Evolutionary conservation across 1,140 invertebrate species (phyloP), one percentile per base, ranked within the genome.

Genomic region (Aphelenchoides fujianensis): DNA sequence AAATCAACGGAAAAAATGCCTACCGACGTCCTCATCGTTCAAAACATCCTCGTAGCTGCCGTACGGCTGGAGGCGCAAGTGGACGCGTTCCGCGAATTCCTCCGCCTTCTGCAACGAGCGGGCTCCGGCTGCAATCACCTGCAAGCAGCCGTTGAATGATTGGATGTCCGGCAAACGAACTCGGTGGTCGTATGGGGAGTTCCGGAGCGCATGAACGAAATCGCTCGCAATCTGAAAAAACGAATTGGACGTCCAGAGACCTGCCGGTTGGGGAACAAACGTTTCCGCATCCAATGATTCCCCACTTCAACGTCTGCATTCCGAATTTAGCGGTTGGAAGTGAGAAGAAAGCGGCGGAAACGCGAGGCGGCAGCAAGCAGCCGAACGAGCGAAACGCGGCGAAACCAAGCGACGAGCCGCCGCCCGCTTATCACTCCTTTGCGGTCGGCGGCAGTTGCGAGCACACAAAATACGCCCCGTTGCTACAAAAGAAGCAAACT

Each of bases 41-140:
- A 69, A 71, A 12, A 69, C 19, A 2, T 70, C 64, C 1, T 69
- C 61, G 67, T 69, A 69, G 3, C 62, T 69, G 16, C 67, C 67
- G 30, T 71, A 69, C 68, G 68, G 1, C 30, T 69, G n/a, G 19
- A 71, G 27, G 12, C 19, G 1, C 0, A 68, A 1, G 19, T 12
- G 12, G 37, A 28, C 16, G 12, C 23, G 23, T 68, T 69, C 1
- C 1, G 37, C 67, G 71, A 69, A 69, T 1, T 69, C 61, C 12
- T 69, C 3, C 19, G 67, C 67, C 35, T 35, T 23, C 23, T 68
- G 19, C n/a, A 69, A 16, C 12, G 67, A 12, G n/a, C 67, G 68
- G 1, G 67, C n/a, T 1, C 1, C 67, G 12, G 68, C 67, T 23
- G 67, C 67, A 55, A 66, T 30, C 19, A 66, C 63, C 63, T 66